Evolutionary conservation across 2,113 vertebrate genomes (phyloP).

Genomic region (Apteryx mantelli): DNA sequence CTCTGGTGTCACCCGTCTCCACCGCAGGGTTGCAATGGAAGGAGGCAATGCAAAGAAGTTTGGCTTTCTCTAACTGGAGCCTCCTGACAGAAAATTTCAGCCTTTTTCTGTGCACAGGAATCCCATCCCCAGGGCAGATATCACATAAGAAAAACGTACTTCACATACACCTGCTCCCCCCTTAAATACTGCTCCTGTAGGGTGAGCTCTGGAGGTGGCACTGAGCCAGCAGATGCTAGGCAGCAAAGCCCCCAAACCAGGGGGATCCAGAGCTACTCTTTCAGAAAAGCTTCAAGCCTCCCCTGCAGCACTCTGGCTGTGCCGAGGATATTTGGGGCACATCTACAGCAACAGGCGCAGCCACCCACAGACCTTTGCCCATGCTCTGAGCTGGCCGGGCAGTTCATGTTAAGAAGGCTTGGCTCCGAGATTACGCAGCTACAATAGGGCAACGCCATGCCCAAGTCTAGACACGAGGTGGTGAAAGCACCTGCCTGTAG

Average conservation of each 20-base stretch:
- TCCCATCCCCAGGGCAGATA: neutral
- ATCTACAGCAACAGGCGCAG: neutral
- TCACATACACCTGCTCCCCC: neutral
- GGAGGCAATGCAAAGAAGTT: neutral
- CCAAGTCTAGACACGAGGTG: neutral
- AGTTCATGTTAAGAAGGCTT: neutral
- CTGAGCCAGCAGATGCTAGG: neutral
- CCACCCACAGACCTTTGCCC: neutral
- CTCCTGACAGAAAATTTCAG: neutral
- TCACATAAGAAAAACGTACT: neutral
- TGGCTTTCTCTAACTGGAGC: neutral
- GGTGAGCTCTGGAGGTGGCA: neutral
- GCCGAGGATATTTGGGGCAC: neutral
- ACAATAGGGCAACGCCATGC: rapidly evolving
- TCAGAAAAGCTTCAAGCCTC: neutral
- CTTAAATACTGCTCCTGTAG: neutral
- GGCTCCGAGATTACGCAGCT: rapidly evolving
- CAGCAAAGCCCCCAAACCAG: neutral
- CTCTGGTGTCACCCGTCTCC: neutral
- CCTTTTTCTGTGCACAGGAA: neutral
- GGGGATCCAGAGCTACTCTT: neutral
- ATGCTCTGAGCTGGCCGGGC: neutral
- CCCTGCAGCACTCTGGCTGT: neutral
- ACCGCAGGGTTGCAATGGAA: rapidly evolving
- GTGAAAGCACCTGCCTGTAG: neutral